Evolutionary conservation across 2,797 vertebrate species (phyloP).

Genomic region (Sarcoramphus papa): DNA sequence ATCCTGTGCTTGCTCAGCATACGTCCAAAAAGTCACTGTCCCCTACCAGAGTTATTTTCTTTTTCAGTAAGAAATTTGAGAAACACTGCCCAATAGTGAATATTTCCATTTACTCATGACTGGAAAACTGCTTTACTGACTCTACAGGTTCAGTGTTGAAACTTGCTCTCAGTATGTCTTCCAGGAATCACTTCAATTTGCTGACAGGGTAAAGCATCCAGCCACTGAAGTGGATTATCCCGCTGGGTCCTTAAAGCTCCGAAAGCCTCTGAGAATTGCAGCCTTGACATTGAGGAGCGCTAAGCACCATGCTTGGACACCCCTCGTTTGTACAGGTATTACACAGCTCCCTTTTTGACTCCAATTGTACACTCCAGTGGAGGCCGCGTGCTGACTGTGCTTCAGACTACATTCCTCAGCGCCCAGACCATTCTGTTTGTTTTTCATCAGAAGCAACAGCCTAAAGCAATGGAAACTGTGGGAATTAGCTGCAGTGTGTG

Average conservation of each 20-base stretch:
- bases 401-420: constrained; percentile 48
- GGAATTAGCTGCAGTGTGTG: constrained; percentile 51
- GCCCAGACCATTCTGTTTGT: constrained; percentile 49
- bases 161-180: not conserved
- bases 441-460: constrained; percentile 66
- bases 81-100: not conserved
- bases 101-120: not conserved
- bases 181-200: not conserved
- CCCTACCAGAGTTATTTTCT: not conserved
- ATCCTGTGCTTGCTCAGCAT: not conserved
- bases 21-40: not conserved
- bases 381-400: not conserved
- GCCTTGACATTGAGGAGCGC: fast-evolving
- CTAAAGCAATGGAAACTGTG: constrained; percentile 66
- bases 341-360: not conserved
- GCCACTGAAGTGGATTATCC: not conserved
- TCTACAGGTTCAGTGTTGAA: not conserved
- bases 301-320: fast-evolving
- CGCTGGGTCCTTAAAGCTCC: not conserved
- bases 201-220: not conserved
- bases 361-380: fast-evolving
- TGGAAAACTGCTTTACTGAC: not conserved
- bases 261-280: fast-evolving
- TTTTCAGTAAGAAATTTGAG: not conserved
- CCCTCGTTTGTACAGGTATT: not conserved